Evolutionary conservation across 2,888 invertebrate genomes (phyloP), one percentile per base, ranked within the genome.

Genomic region (Drosophila borealis): DNA sequence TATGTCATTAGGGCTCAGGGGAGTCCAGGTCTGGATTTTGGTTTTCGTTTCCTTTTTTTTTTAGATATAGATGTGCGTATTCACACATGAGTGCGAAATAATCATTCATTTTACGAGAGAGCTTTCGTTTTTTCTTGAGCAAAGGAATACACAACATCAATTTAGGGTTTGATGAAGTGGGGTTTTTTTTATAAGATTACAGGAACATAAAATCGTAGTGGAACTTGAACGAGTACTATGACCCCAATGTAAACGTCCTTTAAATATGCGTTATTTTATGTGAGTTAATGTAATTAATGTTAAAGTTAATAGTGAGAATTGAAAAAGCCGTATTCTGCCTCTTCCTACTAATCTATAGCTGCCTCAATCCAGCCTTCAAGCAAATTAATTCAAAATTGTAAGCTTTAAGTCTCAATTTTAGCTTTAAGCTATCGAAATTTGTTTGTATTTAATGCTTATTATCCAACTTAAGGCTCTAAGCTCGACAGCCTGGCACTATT

Each of bases 1-100:
- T 66, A 79, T 76, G 88, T 82, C 85, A 85, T 82, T 88, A 81
- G 70, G 74, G 67, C 79, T 65, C 36, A 67, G 54, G 39, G 44
- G 53, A 34, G 54, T 56, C 49, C 34, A 45, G 34, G 45, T 49
- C 19, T 53, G 71, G 54, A 71, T 68, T 74, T 74, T 50, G 62
- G 64, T 60, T 65, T 29, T 8, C 29, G 17, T 17, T 17, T 17
- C 17, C n/a, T n/a, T 25, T 29, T 29, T 29, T 21, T 29, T 67
- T 61, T 64, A 55, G 49, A 70, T 66, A 19, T 42, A 36, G 41
- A 11, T 39, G 33, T 13, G 50, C 34, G 37, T 54, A 45, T 9
- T 19, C 57, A 45, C 39, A 77, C 59, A 63, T 64, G 74, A 76
- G 74, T 63, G 80, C 59, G 50, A 77, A 70, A 78, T 76, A 78